These are phyloP conservation scores for Lysiphlebus fabarum DNA, from an alignment of 1,140 invertebrate genomes.

Conservation along the genomic window DNA sequence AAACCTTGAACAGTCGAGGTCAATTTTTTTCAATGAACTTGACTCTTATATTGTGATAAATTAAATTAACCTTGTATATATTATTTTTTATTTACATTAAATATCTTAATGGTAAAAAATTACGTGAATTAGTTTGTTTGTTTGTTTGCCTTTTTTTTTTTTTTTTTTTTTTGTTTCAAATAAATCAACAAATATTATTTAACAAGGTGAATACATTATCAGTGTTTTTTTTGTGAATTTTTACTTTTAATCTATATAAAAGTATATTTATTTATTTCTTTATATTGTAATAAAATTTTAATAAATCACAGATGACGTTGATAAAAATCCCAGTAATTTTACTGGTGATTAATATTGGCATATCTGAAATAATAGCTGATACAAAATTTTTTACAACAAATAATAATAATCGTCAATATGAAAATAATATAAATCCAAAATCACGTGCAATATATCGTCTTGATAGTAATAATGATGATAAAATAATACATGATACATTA, in stretches of 20 bases:
- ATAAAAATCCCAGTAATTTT: constrained; percentile 32
- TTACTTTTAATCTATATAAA: too few species aligned
- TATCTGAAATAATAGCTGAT: constrained; percentile 26
- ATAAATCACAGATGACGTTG: constrained; percentile 40
- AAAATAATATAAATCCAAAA: constrained; percentile 11
- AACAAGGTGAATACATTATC: not conserved
- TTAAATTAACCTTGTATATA: not conserved
- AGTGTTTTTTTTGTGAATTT: too few species aligned
- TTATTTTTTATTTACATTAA: not conserved
- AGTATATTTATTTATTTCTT: constrained; percentile 7
- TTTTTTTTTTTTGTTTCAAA: not conserved
- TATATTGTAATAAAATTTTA: too few species aligned
- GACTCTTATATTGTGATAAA: too few species aligned
- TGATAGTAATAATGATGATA: constrained; percentile 23
- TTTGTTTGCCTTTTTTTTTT: too few species aligned
- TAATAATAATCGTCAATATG: constrained; percentile 9
- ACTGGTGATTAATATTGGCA: constrained; percentile 31
- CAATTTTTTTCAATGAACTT: constrained; percentile 32
- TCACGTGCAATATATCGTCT: constrained; percentile 21
- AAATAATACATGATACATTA: constrained; percentile 23
- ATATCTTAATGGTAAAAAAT: constrained; percentile 6
- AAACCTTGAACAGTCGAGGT: constrained; percentile 50
- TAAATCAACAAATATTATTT: not conserved
- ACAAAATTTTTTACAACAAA: constrained; percentile 34
- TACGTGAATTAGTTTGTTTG: not conserved